Percentiles rank a stretch among this genome's conserved stretches.
These are phyloP conservation scores for Sthenelais limicola DNA, from an alignment of 2,888 invertebrate genomes.

Conservation along the genomic window DNA sequence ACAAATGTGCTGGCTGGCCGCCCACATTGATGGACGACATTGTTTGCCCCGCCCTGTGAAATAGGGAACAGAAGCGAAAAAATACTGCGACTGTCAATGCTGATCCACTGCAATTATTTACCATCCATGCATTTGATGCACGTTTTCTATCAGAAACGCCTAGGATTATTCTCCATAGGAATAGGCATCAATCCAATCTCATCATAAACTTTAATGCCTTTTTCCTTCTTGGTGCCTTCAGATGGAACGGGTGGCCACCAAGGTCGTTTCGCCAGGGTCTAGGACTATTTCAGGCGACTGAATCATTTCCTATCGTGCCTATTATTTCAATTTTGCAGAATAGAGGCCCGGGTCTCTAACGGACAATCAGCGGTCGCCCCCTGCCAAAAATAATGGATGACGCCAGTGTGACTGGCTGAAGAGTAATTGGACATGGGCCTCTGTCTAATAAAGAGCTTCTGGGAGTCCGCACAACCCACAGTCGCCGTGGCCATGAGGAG, in stretches of 20 bases:
- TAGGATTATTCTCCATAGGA: too few relatives aligned
- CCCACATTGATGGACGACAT: too few relatives aligned
- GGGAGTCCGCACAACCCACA: neutral
- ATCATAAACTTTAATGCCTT: slow-evolving; percentile 25
- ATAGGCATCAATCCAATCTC: neutral
- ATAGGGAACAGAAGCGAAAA: too few relatives aligned
- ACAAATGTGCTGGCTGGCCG: too few relatives aligned
- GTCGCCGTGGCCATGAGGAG: neutral
- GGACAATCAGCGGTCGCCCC: slow-evolving; percentile 6
- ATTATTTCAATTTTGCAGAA: slow-evolving; percentile 34
- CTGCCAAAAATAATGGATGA: slow-evolving; percentile 33
- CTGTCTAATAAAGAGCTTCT: neutral
- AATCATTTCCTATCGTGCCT: slow-evolving; percentile 30
- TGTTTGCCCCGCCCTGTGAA: too few relatives aligned
- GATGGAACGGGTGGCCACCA: neutral
- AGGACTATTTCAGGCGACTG: slow-evolving; percentile 26
- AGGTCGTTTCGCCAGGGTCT: slow-evolving; percentile 9
- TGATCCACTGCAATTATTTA: too few relatives aligned
- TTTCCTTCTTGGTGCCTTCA: slow-evolving; percentile 15
- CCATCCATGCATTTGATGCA: too few relatives aligned
- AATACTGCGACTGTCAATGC: too few relatives aligned
- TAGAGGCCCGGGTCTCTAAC: neutral
- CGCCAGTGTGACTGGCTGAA: neutral
- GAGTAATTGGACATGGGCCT: neutral
- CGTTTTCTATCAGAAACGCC: too few relatives aligned